These are phyloP conservation scores for Choloepus hoffmanni DNA, from an alignment of 2,113 vertebrate species.

Conservation along the genomic window DNA sequence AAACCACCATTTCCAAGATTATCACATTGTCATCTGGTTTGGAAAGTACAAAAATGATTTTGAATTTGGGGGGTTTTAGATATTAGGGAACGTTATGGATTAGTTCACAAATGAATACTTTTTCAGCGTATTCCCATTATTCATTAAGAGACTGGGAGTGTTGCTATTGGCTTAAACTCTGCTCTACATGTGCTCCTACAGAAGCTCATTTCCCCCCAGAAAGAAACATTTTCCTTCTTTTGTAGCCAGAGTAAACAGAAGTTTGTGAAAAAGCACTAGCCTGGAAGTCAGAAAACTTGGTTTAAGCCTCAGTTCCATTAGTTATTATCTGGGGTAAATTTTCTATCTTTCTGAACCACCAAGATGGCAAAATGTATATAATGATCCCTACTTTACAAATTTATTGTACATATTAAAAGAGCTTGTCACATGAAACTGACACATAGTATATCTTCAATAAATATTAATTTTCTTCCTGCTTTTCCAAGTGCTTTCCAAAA, in stretches of 20 bases:
- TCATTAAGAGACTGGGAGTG: neutral
- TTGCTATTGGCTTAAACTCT: neutral
- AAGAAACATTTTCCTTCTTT: neutral
- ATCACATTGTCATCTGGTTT: neutral
- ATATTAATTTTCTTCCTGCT: neutral
- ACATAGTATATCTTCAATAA: neutral
- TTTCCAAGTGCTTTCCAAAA: neutral
- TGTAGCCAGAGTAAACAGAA: no score
- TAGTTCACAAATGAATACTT: neutral
- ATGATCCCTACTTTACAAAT: neutral
- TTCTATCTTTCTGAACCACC: neutral
- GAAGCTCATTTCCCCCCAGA: neutral
- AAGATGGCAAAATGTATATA: neutral
- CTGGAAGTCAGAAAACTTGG: neutral
- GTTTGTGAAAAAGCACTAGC: no score
- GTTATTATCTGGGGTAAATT: neutral
- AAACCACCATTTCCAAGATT: neutral
- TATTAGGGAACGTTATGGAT: neutral
- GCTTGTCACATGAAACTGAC: neutral
- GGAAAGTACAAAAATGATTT: neutral
- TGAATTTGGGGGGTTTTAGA: neutral
- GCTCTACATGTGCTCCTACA: fast-evolving
- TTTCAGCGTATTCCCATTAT: neutral
- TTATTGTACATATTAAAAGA: neutral
- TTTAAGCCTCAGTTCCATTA: neutral